Percentiles rank a stretch among this genome's conserved stretches.
These are phyloP conservation scores for Morbakka virulenta DNA, from an alignment of 30 jellyfish, hydroid and myxozoan species.

Conservation along the genomic window DNA sequence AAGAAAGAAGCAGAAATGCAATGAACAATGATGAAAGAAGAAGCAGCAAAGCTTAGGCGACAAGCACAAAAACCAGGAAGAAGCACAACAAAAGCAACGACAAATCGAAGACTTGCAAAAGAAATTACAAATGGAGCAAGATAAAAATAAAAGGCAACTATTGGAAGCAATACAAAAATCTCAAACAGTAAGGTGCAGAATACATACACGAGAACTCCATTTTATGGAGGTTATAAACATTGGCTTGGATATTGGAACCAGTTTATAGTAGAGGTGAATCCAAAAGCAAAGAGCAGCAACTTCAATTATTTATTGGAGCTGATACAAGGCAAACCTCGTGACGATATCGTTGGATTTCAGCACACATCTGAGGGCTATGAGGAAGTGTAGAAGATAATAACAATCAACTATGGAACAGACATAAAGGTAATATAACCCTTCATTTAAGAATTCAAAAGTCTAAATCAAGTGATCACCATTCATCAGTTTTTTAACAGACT, in stretches of 20 bases:
- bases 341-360: background rate
- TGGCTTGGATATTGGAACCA: slow-evolving; percentile 35
- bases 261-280: slow-evolving; percentile 4
- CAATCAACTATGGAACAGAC: background rate
- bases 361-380: background rate
- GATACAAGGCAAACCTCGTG: slow-evolving; percentile 5
- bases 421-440: background rate
- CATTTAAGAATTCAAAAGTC: background rate
- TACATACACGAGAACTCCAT: slow-evolving; percentile 42
- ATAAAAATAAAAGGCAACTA: no score
- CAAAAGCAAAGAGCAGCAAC: slow-evolving; percentile 1
- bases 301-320: slow-evolving; percentile 17
- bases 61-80: no score
- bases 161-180: slow-evolving; percentile 11
- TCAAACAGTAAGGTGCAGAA: slow-evolving; percentile 31
- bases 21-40: no score
- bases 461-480: background rate
- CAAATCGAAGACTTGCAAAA: slow-evolving; percentile 28
- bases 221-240: slow-evolving; percentile 24
- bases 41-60: no score
- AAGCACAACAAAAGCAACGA: slow-evolving; percentile 5
- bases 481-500: slow-evolving; percentile 2
- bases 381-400: background rate
- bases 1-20: no score
- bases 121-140: slow-evolving; percentile 17